These are phyloP conservation scores for Poicephalus gulielmi DNA, from an alignment of 2,113 vertebrate genomes.

Conservation along the genomic window DNA sequence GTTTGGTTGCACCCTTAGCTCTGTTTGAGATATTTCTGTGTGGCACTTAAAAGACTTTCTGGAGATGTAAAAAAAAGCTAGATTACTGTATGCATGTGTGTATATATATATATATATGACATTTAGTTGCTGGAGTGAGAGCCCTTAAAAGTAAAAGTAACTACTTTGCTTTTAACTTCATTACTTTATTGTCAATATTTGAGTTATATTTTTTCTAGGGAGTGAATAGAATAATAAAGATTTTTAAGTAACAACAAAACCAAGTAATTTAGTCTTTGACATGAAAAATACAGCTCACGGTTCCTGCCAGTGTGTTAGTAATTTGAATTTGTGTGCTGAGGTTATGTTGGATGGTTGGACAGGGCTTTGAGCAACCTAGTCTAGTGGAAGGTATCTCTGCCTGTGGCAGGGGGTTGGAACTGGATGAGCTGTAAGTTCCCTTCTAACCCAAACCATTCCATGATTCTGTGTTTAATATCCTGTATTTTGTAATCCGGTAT, in stretches of 20 bases:
- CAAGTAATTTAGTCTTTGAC: background rate
- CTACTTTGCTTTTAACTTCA: background rate
- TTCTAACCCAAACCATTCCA: background rate
- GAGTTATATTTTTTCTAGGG: background rate
- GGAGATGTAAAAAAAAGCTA: background rate
- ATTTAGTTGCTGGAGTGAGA: background rate
- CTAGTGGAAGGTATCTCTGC: background rate
- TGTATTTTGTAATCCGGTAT: background rate
- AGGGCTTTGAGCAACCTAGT: background rate
- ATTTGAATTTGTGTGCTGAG: background rate
- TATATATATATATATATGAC: background rate
- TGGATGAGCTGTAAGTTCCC: background rate
- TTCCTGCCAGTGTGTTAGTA: background rate
- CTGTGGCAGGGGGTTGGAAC: background rate
- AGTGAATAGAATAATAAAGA: background rate
- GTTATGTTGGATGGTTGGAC: background rate
- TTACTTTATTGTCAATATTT: background rate
- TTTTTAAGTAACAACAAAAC: background rate
- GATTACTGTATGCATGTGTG: background rate
- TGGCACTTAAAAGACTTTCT: background rate
- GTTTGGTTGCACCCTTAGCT: background rate
- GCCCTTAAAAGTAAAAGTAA: background rate
- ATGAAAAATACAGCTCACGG: background rate
- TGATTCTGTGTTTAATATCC: background rate
- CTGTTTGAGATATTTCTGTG: background rate